Evolutionary conservation across 1,140 invertebrate genomes (phyloP).

Genomic region (Scaptomyza hsui): DNA sequence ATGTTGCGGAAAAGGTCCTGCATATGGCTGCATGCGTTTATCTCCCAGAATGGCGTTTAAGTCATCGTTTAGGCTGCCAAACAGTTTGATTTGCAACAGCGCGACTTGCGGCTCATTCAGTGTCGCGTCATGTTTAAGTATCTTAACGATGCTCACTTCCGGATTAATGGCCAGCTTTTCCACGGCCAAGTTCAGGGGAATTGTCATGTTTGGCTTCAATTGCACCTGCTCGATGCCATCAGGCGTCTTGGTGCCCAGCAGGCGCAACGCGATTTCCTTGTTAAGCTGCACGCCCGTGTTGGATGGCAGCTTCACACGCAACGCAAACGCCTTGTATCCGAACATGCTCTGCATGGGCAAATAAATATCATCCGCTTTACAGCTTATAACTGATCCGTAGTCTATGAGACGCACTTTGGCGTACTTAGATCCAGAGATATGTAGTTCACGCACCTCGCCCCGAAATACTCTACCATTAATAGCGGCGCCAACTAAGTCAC

Average conservation of each 20-base stretch:
- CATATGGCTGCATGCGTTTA: not conserved
- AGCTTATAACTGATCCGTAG: slow-evolving; percentile 5
- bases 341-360: slow-evolving; percentile 24
- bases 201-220: slow-evolving; percentile 40
- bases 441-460: slow-evolving; percentile 19
- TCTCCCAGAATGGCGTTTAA: slow-evolving; percentile 19
- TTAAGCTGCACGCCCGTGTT: slow-evolving; percentile 44
- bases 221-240: slow-evolving; percentile 45
- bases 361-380: slow-evolving; percentile 27
- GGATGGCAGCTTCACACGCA: slow-evolving; percentile 35
- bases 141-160: slow-evolving; percentile 27
- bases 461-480: slow-evolving; percentile 21
- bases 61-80: slow-evolving; percentile 39
- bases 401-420: slow-evolving; percentile 50
- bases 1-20: slow-evolving; percentile 19
- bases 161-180: slow-evolving; percentile 37
- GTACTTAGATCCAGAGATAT: not conserved
- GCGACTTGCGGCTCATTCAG: slow-evolving; percentile 25
- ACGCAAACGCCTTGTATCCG: slow-evolving; percentile 38
- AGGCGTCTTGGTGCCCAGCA: slow-evolving; percentile 32
- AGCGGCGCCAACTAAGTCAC: slow-evolving; percentile 28
- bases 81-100: slow-evolving; percentile 46
- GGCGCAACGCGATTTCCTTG: slow-evolving; percentile 34
- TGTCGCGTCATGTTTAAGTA: slow-evolving; percentile 10
- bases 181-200: slow-evolving; percentile 45